Base-by-base conservation (phyloP, 2,113 vertebrate genomes). In the Hiodon alosoides region DNA sequence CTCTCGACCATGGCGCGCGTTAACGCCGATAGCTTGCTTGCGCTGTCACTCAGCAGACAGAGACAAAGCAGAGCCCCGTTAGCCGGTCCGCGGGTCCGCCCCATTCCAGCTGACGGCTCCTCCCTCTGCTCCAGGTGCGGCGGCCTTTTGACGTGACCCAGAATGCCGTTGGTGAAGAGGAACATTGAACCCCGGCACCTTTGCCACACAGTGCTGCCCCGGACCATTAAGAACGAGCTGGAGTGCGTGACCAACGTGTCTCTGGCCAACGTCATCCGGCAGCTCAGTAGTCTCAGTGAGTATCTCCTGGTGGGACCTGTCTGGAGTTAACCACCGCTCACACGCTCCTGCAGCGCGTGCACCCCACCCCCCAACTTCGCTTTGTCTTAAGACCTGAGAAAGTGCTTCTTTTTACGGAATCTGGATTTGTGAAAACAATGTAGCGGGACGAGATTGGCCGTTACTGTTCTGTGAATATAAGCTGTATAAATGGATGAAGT, bases 241-340 rank as follows among this genome's bases (percentile, higher is more conserved):
- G 97, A 99, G 90, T 99, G 97, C 85, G 96, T 99, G 81, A 99
- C 97, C 79, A 99, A 99, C 88, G 93, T 98, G 84, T 98, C 97
- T 73, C 91, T 99, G 89, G 95, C 97, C 89, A 98, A 96, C 86
- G 98, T 99, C 86, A 98, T 99, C 83, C 93, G 97, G 81, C 97
- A 99, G 79, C 92, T 98, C 84, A 98, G 97, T 90, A 99, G 97
- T 87, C 92, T 99, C 80, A 99, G 97, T 99, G 86, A 96, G 97
- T 94, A 87, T 58, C 60, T 5, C 69, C 71, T 13, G 77, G n/a
- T 73, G 76, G 17, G 71, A 75, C 76, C 58, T 47, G 31, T 7
- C 7, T 5, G 16, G 16, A n/a, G 4, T 46, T 7, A 7, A 31
- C 54, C 69, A 11, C 11, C 14, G 53, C 50, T 52, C 67, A 68